Conservation (phyloP, 2,113 vertebrate species). For the Solea senegalensis region DNA sequence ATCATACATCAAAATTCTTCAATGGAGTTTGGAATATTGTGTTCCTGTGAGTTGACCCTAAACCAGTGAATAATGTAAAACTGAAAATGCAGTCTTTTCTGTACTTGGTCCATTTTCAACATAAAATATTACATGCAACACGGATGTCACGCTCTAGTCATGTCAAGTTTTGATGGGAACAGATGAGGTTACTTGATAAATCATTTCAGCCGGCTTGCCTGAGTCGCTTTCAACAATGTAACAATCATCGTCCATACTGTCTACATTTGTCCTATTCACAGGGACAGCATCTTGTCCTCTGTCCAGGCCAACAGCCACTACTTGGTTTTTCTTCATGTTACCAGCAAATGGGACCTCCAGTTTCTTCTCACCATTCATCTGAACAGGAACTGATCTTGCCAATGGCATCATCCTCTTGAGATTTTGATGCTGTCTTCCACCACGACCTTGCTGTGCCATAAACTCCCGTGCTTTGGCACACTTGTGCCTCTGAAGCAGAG, state of each 20-base stretch:
- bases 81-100: background rate
- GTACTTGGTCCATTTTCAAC: conserved; percentile 35
- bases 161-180: conserved; percentile 70
- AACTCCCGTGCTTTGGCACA: conserved; percentile 67
- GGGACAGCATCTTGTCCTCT: conserved; percentile 8
- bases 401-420: conserved; percentile 1
- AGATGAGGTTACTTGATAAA: conserved; percentile 71
- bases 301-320: conserved; percentile 18
- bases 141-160: background rate
- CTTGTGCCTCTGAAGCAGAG: conserved; percentile 75
- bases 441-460: conserved; percentile 52
- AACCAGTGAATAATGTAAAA: conserved; percentile 10
- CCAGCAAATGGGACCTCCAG: conserved; percentile 8
- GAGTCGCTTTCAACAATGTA: conserved; percentile 70
- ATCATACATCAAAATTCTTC: background rate
- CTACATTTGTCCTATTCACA: conserved; percentile 14
- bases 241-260: conserved; percentile 68
- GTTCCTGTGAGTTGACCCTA: conserved; percentile 11
- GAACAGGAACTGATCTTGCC: conserved; percentile 9
- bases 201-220: conserved; percentile 70
- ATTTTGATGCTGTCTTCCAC: conserved; percentile 35
- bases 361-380: conserved; percentile 50
- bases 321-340: conserved; percentile 29
- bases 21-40: conserved; percentile 5
- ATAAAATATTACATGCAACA: conserved; percentile 35